Evolutionary conservation across 2,113 vertebrate species (phyloP).

Genomic region (Vireo altiloquus): DNA sequence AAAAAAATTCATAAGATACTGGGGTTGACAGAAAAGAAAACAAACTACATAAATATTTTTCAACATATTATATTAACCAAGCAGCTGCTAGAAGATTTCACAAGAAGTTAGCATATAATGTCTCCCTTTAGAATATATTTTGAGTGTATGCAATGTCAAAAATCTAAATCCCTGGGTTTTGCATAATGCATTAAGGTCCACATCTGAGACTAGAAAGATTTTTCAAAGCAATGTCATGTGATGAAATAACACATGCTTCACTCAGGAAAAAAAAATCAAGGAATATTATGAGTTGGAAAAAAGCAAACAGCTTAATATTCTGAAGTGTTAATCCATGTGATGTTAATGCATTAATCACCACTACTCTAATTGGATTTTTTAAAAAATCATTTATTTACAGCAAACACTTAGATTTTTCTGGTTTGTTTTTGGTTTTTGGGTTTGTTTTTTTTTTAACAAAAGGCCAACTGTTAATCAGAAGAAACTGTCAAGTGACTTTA

Average conservation of each 20-base stretch:
- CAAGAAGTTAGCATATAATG: constrained; percentile 84
- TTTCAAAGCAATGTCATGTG: constrained; percentile 81
- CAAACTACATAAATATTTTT: constrained; percentile 88
- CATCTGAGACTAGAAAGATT: constrained; percentile 78
- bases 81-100: constrained; percentile 82
- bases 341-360: constrained; percentile 15
- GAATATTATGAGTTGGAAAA: constrained; percentile 53
- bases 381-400: constrained; percentile 22
- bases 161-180: constrained; percentile 83
- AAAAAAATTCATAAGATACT: constrained; percentile 81
- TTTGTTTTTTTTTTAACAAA: constrained; percentile 5
- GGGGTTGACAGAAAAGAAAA: constrained; percentile 84
- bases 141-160: constrained; percentile 80
- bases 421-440: background rate
- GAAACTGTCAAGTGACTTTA: constrained; percentile 53
- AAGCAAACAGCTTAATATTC: constrained; percentile 45
- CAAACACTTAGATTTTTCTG: constrained; percentile 15
- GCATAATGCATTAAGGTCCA: constrained; percentile 86
- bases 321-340: constrained; percentile 51
- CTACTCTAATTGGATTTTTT: constrained; percentile 36
- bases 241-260: constrained; percentile 72
- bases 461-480: constrained; percentile 37
- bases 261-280: constrained; percentile 56
- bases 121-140: constrained; percentile 83
- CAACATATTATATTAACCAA: constrained; percentile 87